Evolutionary conservation across 2,888 invertebrate species (phyloP).

Genomic region (Drosophila neonasuta): DNA sequence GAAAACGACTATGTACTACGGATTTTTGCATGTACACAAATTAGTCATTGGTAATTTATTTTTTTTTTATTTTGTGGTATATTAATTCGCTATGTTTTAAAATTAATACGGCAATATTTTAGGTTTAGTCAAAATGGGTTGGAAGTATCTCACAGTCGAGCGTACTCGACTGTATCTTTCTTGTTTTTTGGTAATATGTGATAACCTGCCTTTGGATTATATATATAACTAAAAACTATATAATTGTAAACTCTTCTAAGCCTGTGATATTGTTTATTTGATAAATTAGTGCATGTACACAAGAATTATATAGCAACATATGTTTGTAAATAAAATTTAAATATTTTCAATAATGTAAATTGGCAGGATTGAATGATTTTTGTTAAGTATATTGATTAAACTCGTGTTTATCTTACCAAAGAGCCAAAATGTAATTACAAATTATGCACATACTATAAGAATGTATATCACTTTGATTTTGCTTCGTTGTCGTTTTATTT

Average conservation of each 20-base stretch:
- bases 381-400: background rate
- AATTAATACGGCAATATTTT: too few relatives aligned
- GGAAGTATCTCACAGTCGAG: too few relatives aligned
- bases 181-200: too few relatives aligned
- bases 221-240: too few relatives aligned
- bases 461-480: constrained; percentile 45
- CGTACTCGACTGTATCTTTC: too few relatives aligned
- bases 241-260: background rate
- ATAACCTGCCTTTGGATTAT: too few relatives aligned
- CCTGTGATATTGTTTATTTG: background rate
- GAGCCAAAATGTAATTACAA: constrained; percentile 44
- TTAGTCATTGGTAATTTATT: too few relatives aligned
- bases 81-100: too few relatives aligned
- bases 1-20: too few relatives aligned
- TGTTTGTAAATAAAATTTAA: background rate
- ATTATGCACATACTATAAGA: constrained; percentile 23
- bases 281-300: background rate
- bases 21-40: too few relatives aligned
- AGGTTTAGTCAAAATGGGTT: too few relatives aligned
- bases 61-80: too few relatives aligned
- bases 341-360: background rate
- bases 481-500: constrained; percentile 46
- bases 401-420: background rate
- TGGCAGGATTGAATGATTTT: background rate
- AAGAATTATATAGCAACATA: background rate